Base-by-base conservation (phyloP, 2,797 vertebrate species). In the Scolopax bukidnonensis region DNA sequence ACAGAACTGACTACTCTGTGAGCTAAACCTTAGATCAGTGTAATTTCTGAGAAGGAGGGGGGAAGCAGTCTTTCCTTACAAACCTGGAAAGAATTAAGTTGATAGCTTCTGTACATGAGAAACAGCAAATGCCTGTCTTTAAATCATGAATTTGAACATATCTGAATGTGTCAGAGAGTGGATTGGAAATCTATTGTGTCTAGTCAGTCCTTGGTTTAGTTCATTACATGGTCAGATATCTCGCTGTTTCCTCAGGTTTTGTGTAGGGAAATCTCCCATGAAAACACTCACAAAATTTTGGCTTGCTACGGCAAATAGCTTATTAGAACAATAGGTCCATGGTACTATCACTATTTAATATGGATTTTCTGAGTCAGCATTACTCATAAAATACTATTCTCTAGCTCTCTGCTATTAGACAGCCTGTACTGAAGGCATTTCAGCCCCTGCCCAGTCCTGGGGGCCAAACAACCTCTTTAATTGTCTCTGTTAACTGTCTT, bases 291-390 rank as follows among this genome's bases (percentile, higher is more conserved):
- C 3, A 76, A 76, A 78, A 63, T 73, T 67, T 67, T 84, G 21
- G 5, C 11, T 75, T 78, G 15, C 10, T 75, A 16, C 0, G 0
- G 8, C 27, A 61, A 75, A 54, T 1, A 41, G 5, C 6, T 82
- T 65, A 38, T 4, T 79, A 65, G 33, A 64, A 45, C 20, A 84
- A 59, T 30, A 19, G 12, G 10, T 56, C 17, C 25, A 16, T 56
- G 12, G 8, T 30, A 41, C 7, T 70, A 87, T 36, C 10, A 18
- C 6, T 69, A 36, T 11, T 70, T 28, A 56, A 1, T 60, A 38
- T 6, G 16, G 11, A 57, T 89, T 82, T 23, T 50, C 32, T 69
- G n/a, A 81, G 32, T 56, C 47, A 89, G 3, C 5, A 16, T 54
- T 33, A 47, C 13, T 40, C 4, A 59, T 69, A 74, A 93, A 80